Evolutionary conservation across 1,140 invertebrate species (phyloP).

Genomic region (Brachionus plicatilis): DNA sequence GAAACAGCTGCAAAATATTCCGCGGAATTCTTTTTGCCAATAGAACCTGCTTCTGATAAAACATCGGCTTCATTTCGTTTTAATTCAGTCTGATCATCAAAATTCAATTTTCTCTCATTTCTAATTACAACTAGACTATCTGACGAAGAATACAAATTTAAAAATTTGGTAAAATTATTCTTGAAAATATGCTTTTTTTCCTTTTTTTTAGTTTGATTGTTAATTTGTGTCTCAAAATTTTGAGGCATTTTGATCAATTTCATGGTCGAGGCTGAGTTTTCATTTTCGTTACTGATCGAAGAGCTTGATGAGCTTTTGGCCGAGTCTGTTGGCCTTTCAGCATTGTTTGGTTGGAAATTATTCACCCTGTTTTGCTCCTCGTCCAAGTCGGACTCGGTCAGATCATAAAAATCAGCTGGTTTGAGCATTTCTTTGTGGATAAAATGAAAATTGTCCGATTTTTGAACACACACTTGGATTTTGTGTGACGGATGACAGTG

Average conservation of each 20-base stretch:
- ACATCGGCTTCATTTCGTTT: background rate
- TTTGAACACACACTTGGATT: constrained; percentile 16
- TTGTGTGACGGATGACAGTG: constrained; percentile 36
- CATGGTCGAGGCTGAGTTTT: constrained; percentile 12
- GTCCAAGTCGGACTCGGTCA: constrained; percentile 3
- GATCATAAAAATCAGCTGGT: background rate
- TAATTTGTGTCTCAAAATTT: background rate
- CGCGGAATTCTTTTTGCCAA: background rate
- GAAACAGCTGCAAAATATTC: background rate
- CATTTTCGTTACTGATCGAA: constrained; percentile 12
- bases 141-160: background rate
- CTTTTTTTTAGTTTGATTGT: background rate
- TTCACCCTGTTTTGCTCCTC: background rate
- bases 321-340: background rate
- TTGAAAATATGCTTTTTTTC: background rate
- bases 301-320: constrained; percentile 16
- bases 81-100: background rate
- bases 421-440: constrained; percentile 38
- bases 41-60: background rate
- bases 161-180: constrained; percentile 13
- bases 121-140: background rate
- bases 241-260: background rate
- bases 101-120: background rate
- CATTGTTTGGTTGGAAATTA: background rate
- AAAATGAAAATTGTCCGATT: background rate